Base-by-base conservation (phyloP, 2,888 invertebrate genomes). In the Drosophila phalerata region DNA sequence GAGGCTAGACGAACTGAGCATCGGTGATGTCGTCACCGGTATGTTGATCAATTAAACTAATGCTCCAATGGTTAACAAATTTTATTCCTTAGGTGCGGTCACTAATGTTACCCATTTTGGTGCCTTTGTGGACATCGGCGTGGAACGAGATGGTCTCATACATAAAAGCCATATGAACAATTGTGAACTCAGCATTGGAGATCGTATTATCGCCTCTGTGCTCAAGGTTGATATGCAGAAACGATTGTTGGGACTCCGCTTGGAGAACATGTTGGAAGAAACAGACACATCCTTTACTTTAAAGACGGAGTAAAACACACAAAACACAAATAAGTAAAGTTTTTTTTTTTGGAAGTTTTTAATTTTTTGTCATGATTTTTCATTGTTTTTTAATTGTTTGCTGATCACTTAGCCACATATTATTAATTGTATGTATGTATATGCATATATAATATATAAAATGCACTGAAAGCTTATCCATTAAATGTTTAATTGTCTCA, bases 61-160 rank as follows among this genome's bases (percentile, higher is more conserved):
- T 22, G 13, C 0, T 17, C 8, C 3, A 11, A 3, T 10, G 13
- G 1, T 2, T 3, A 10, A 11, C 22, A 28, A 13, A 30, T 17
- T 55, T 13, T 2, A 15, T 15, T 28, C 17, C 8, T 0, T 25
- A 68, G 97, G 98, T n/a, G 95, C 95, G 1, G 96, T 98, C 1
- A 94, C 94, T 15, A 98, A 98, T 92, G 95, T 97, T 0, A 97
- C 97, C 0, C 96, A 97, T 73, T 98, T 98, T 92, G 98, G 98
- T 0, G 96, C 96, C 56, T 98, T 98, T 92, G 96, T 98, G 0
- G 98, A 98, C 90, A 94, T 97, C 76, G 97, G 97, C 0, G 95
- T 97, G 0, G 95, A 95, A 22, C 94, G 92, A 53, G 94, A 95
- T 89, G 97, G 96, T 0, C 93, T 97, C 10, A 94, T 97, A 73